Evolutionary conservation across 2,113 vertebrate genomes (phyloP), one percentile per base, ranked within the genome.

Genomic region (Atractosteus spatula): DNA sequence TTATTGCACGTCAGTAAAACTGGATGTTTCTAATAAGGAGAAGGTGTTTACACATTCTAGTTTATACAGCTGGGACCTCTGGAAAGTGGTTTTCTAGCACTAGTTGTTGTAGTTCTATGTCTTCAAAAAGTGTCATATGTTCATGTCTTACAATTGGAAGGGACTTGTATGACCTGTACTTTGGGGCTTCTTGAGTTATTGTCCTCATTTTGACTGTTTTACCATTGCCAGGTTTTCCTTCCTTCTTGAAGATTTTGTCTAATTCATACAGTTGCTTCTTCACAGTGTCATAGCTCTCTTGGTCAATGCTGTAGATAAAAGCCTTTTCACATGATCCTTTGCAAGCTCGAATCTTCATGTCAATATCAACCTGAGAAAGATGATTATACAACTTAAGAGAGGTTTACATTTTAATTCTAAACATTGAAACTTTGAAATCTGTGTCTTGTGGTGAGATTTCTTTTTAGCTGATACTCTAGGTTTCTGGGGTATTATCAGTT

Each of bases 331-430:
- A 93, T 42, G 91, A 89, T 0, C 91, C 91, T 0, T 3, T 45
- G 63, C 92, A 93, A 16, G 85, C 47, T 57, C 87, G 79, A 10
- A 93, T 76, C 76, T 83, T 89, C 45, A 92, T 85, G 76, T 89
- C 88, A 61, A 87, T 54, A 69, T 92, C 89, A 77, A 93, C 88
- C 92, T 93, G 62, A 71, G 47, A 10, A 51, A 73, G 41, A 72
- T 14, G 74, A 81, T 74, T 62, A 65, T 64, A 61, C 57, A 66
- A 10, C 17, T n/a, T 67, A 55, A 73, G 70, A 43, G n/a, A 64
- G 74, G 75, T 55, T 77, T 76, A 65, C 7, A 70, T 57, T 69
- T 77, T 68, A 75, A 76, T 65, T 45, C 5, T 7, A 62, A 59
- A 68, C 47, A 7, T 51, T 51, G 5, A 51, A 51, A 51, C 47